phyloP scores from a whole-genome alignment of 2,113 vertebrate genomes.

The Miniopterus natalensis region DNA sequence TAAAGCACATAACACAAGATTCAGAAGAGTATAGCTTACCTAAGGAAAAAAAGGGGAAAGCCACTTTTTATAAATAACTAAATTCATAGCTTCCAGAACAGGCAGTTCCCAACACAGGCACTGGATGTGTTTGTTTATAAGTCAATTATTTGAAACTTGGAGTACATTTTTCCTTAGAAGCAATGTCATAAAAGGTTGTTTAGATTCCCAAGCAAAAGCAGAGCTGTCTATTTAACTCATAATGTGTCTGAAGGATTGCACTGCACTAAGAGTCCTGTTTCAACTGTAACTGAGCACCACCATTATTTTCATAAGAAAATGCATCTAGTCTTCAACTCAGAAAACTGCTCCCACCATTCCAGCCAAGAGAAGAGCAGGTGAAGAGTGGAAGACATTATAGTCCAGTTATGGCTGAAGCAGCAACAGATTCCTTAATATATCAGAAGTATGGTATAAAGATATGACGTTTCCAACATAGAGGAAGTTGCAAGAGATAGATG shows the following conservation, averaged over 20 bases:
- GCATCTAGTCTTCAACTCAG: constrained; percentile 11
- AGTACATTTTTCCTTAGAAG: constrained; percentile 61
- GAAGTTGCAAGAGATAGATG: background rate
- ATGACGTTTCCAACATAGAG: background rate
- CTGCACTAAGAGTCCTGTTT: background rate
- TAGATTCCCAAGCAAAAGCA: constrained; percentile 47
- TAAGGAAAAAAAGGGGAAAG: background rate
- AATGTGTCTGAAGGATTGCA: constrained; percentile 5
- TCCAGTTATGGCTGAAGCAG: background rate
- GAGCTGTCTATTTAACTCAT: constrained; percentile 10
- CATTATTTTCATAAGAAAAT: constrained; percentile 40
- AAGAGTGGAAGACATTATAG: background rate
- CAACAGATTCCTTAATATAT: background rate
- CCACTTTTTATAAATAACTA: constrained; percentile 6
- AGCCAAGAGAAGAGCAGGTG: constrained; percentile 5
- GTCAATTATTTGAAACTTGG: constrained; percentile 64
- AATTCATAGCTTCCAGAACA: constrained; percentile 54
- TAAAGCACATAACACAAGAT: constrained; percentile 23
- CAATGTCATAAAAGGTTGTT: constrained; percentile 59
- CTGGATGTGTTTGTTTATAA: constrained; percentile 61
- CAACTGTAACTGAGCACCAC: background rate
- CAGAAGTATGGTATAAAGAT: constrained; percentile 34
- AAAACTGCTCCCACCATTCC: background rate
- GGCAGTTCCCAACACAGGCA: constrained; percentile 12
- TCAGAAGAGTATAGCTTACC: background rate